Conservation (phyloP, 2,797 vertebrate genomes). For the Coregonus suidteri region DNA sequence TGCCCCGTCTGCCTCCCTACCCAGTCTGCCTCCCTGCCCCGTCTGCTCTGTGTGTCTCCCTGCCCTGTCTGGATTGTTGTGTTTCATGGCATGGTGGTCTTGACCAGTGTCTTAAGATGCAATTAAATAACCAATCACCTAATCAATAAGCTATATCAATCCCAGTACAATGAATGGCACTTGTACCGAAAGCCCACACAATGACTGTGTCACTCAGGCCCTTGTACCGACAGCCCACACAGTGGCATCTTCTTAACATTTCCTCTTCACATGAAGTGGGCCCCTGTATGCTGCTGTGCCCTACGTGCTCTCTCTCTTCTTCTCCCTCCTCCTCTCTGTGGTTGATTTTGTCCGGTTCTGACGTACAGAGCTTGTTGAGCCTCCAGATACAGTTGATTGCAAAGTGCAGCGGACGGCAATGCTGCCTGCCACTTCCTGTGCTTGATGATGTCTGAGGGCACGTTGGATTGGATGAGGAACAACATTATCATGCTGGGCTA, state of each 20-base stretch:
- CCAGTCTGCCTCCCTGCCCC: no score
- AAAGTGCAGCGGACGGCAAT: slow-evolving; percentile 51
- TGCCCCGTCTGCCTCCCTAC: no score
- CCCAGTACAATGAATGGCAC: not conserved
- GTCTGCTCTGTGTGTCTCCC: no score
- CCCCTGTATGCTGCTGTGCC: not conserved
- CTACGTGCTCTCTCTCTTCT: not conserved
- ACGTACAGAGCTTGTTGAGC: not conserved
- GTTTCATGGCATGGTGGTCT: not conserved
- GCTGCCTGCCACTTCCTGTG: slow-evolving; percentile 14
- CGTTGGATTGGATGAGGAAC: slow-evolving; percentile 7
- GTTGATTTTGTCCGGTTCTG: slow-evolving; percentile 31
- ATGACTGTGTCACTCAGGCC: not conserved
- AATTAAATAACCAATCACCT: not conserved
- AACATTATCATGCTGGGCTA: not conserved
- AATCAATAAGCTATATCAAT: slow-evolving; percentile 5
- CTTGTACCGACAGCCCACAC: slow-evolving; percentile 2
- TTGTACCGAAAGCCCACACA: not conserved
- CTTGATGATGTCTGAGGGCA: slow-evolving; percentile 32
- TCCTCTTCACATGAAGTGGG: slow-evolving; percentile 4
- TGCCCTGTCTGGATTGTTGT: not conserved
- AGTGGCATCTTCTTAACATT: not conserved
- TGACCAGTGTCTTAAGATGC: not conserved
- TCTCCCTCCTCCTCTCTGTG: not conserved
- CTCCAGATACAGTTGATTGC: slow-evolving; percentile 47